These are phyloP conservation scores for Selenia dentaria DNA, from an alignment of 2,888 invertebrate genomes.

Conservation along the genomic window DNA sequence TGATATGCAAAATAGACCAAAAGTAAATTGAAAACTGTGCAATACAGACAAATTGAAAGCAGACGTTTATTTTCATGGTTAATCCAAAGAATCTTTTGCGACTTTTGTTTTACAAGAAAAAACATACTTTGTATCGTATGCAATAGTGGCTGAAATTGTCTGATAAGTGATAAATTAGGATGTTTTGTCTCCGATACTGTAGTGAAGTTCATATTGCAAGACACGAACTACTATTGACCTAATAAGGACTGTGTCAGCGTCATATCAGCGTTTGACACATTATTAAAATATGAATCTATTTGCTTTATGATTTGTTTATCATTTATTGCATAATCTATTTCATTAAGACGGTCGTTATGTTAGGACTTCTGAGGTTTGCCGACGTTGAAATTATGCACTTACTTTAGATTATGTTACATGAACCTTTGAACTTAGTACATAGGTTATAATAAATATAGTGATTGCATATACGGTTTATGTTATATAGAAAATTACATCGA, in stretches of 20 bases:
- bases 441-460: too few relatives aligned
- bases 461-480: slow-evolving; percentile 3
- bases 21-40: slow-evolving; percentile 44
- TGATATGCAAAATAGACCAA: slow-evolving; percentile 39
- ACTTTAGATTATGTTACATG: slow-evolving; percentile 13
- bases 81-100: slow-evolving; percentile 8
- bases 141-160: slow-evolving; percentile 15
- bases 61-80: slow-evolving; percentile 29
- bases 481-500: too few relatives aligned
- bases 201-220: slow-evolving; percentile 58
- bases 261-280: slow-evolving; percentile 62
- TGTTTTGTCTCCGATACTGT: slow-evolving; percentile 7
- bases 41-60: slow-evolving; percentile 51
- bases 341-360: slow-evolving; percentile 19
- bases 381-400: slow-evolving; percentile 15
- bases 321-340: slow-evolving; percentile 39
- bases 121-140: slow-evolving; percentile 1
- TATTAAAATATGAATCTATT: slow-evolving; percentile 53
- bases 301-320: slow-evolving; percentile 53
- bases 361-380: slow-evolving; percentile 17
- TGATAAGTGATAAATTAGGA: slow-evolving; percentile 2
- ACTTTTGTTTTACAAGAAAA: slow-evolving; percentile 1
- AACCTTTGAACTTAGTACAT: slow-evolving; percentile 10
- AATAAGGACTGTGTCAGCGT: slow-evolving; percentile 56
- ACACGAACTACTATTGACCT: slow-evolving; percentile 60